Evolutionary conservation across 2,797 vertebrate genomes (phyloP), one percentile per base, ranked within the genome.

Genomic region (Silurus aristotelis): DNA sequence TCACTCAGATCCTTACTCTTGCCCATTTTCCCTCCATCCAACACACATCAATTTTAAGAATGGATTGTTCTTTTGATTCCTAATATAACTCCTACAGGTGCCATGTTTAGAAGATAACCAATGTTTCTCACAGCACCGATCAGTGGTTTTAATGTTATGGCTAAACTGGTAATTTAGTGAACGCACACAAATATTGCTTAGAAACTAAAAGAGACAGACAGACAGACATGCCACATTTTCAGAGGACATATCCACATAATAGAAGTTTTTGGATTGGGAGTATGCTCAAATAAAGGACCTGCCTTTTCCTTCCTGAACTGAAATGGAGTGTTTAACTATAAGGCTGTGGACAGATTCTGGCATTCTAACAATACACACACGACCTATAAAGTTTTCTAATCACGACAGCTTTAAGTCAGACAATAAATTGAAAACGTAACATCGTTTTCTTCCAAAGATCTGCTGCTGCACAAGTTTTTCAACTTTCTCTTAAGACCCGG

Each of bases 241-340:
- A 67, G 38, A 77, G 48, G 25, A 13, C 17, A 17, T 60, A 46
- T 20, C 10, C 31, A 56, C 38, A 85, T 48, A 82, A 82, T 85
- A 82, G 31, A 56, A 61, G 52, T 61, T 20, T 25, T 68, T 60
- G 38, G 76, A 25, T n/a, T 43, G 55, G 82, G 70, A 82, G 77
- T 66, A 60, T 58, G 72, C 80, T 52, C 55, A 27, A 70, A 76
- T 20, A 77, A 46, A 61, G 22, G 73, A 38, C 72, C 63, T 55
- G 46, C 83, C 71, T 46, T 82, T 75, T 84, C 86, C 83, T 84
- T 84, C 72, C 80, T 81, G 55, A 17, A 76, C 6, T 22, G 60
- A 19, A 76, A 17, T n/a, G 25, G 27, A 27, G 48, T 3, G 60
- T 15, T 48, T 19, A 66, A 9, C 61, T 52, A 27, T 43, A 2